These are phyloP conservation scores for Trilocha varians DNA, from an alignment of 2,888 invertebrate genomes.

Conservation along the genomic window DNA sequence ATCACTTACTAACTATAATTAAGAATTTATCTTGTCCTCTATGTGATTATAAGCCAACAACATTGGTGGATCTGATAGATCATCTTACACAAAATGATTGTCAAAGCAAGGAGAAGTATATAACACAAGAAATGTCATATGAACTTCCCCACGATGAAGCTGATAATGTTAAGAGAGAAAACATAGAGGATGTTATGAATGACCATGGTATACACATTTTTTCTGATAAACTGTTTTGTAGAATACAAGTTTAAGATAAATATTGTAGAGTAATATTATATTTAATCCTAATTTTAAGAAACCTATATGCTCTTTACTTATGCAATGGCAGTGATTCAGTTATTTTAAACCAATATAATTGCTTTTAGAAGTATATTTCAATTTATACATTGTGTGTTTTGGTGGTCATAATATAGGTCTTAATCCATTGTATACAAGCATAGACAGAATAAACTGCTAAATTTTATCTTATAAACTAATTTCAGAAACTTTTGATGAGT, in stretches of 20 bases:
- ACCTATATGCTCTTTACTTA: no score
- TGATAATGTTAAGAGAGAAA: not conserved
- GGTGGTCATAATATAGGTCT: no score
- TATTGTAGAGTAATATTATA: no score
- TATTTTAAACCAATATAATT: no score
- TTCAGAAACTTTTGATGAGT: slow-evolving; percentile 3
- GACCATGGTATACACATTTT: not conserved
- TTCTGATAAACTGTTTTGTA: no score
- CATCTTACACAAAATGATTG: slow-evolving; percentile 68
- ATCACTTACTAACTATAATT: slow-evolving; percentile 62
- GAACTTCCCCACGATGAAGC: not conserved
- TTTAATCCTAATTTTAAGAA: no score
- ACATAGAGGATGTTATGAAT: not conserved
- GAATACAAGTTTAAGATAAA: no score
- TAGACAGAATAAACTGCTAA: no score
- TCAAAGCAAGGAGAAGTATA: slow-evolving; percentile 12
- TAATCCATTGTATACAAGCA: no score
- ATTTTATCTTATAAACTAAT: not conserved
- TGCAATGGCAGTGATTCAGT: no score
- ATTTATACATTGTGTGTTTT: not conserved
- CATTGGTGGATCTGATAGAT: slow-evolving; percentile 67
- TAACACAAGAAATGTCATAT: slow-evolving; percentile 6
- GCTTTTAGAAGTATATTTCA: not conserved
- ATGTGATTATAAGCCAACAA: slow-evolving; percentile 69
- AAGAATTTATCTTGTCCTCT: slow-evolving; percentile 74